Base-by-base conservation (phyloP, 1,140 invertebrate species). In the Meloidogyne floridensis region DNA sequence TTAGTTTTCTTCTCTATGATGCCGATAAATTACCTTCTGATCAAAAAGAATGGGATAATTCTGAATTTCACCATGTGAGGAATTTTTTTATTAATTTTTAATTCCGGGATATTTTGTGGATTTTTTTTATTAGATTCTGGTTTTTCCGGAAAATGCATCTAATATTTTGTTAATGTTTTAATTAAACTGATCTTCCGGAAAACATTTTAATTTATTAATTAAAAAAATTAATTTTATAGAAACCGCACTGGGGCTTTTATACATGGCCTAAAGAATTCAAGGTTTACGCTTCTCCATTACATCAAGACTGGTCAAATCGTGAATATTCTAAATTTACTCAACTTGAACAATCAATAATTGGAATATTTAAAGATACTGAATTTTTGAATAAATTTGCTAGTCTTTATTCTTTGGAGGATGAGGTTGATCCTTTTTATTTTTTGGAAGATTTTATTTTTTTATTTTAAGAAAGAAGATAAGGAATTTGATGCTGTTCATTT, bases 401-500 rank as follows among this genome's bases (percentile, higher is more conserved):
- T 3, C 95, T 93, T 89, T 92, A 94, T 51, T 93, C 94, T 2
- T 91, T 96, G 3, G 95, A 97, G 87, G 95, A 96, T 84, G 94
- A 80, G 20, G 75, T 76, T 11, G 3, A 59, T 13, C n/a, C 10
- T 4, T 8, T 73, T 11, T 10, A 73, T 43, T 73, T 13, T 43
- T 15, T 15, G 5, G 6, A 3, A 43, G 13, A 43, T 75, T 73
- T 73, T 73, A 43, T 51, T 73, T 73, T 73, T 73, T 51, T 43
- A 2, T 32, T 20, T 75, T 8, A n/a, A 94, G 85, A 96, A 95
- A 88, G 94, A 93, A 42, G 93, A 93, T 72, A 94, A 95, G 84
- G 94, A 94, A 88, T 96, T 96, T 85, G 93, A 92, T 86, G 91
- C 90, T 4, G 92, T 92, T 59, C 91, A 93, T 59, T 94, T 93